phyloP scores from a whole-genome alignment of 2,113 vertebrate species.

The Tinamus guttatus region DNA sequence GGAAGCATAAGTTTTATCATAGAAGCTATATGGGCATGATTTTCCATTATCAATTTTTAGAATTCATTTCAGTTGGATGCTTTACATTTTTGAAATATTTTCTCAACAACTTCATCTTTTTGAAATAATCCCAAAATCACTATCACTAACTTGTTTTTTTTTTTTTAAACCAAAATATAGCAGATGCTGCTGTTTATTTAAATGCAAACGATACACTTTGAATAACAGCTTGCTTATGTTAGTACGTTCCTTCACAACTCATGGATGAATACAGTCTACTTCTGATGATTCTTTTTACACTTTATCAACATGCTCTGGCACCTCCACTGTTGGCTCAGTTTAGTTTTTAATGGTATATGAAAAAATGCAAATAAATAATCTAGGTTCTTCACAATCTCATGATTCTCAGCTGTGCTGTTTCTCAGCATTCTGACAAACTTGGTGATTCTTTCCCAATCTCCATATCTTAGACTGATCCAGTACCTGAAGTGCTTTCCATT shows the following conservation, averaged over 20 bases:
- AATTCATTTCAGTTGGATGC: background rate
- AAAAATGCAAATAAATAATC: constrained; percentile 13
- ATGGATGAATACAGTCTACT: background rate
- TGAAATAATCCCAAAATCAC: background rate
- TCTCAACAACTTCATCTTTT: background rate
- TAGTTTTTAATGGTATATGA: background rate
- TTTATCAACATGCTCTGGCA: background rate
- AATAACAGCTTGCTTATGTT: background rate
- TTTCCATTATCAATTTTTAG: background rate
- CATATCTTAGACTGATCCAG: background rate
- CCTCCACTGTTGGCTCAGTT: background rate
- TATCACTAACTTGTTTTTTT: too few relatives aligned
- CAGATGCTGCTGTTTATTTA: constrained; percentile 24
- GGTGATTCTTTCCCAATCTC: background rate
- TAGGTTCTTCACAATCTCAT: background rate
- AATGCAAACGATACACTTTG: background rate
- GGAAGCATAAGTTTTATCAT: background rate
- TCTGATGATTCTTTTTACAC: background rate
- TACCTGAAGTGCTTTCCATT: background rate
- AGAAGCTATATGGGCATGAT: background rate
- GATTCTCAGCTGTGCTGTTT: background rate
- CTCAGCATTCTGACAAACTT: background rate
- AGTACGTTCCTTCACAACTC: background rate
- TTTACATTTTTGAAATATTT: background rate
- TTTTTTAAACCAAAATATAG: too few relatives aligned